phyloP scores from a whole-genome alignment of 1,140 invertebrate genomes.

The Condylostylus longicornis region DNA sequence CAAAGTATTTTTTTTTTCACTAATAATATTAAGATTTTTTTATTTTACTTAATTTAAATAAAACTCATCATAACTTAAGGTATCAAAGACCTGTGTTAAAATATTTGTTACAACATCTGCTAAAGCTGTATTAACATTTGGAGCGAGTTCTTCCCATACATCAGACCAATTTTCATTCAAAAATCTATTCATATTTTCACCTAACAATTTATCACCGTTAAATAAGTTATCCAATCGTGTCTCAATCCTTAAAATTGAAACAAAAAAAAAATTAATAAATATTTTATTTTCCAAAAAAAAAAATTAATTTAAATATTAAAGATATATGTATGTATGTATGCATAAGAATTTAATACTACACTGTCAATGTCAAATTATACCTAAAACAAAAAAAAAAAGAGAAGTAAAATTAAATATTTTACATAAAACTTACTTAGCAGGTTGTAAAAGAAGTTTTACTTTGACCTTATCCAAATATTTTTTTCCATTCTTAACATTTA shows the following conservation, averaged over 20 bases:
- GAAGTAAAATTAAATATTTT: background rate
- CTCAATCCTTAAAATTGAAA: slow-evolving; percentile 41
- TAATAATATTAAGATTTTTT: too few species aligned
- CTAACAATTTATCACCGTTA: slow-evolving; percentile 47
- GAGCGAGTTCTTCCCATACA: slow-evolving; percentile 40
- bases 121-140: slow-evolving; percentile 39
- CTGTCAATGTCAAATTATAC: too few species aligned
- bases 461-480: slow-evolving; percentile 23
- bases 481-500: slow-evolving; percentile 17
- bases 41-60: too few species aligned
- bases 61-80: too few species aligned
- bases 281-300: too few species aligned
- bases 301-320: too few species aligned
- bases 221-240: slow-evolving; percentile 51
- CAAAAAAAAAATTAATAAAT: slow-evolving; percentile 1
- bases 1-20: too few species aligned
- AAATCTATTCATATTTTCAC: slow-evolving; percentile 42
- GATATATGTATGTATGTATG: too few species aligned
- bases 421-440: slow-evolving; percentile 18
- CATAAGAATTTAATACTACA: too few species aligned
- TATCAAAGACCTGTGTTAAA: too few species aligned
- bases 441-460: slow-evolving; percentile 26
- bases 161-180: slow-evolving; percentile 44
- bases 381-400: too few species aligned
- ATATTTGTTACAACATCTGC: slow-evolving; percentile 40